Conservation (phyloP, 2,797 vertebrate genomes). For the Microtus agrestis region DNA sequence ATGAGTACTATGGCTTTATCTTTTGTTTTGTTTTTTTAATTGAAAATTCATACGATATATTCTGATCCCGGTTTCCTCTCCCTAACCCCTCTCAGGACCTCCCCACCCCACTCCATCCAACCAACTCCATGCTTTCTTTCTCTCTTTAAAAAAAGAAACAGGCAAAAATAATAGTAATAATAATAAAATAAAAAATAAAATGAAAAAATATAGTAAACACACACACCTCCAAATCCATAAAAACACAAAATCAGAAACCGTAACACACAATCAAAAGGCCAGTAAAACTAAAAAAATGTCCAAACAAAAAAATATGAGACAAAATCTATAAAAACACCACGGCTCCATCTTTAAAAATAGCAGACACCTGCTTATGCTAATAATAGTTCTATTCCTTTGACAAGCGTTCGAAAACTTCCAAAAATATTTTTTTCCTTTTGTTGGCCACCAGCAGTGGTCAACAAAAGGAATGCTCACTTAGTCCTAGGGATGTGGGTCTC, state of each 20-base stretch:
- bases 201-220: not conserved
- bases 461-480: not conserved
- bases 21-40: not conserved
- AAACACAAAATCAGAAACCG: not conserved
- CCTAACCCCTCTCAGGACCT: not conserved
- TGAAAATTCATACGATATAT: not conserved
- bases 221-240: not conserved
- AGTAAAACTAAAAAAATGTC: not conserved
- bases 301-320: not conserved
- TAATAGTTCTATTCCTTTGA: not conserved
- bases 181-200: not conserved
- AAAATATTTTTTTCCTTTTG: not conserved
- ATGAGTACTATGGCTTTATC: not conserved
- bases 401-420: conserved; percentile 4
- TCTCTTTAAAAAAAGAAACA: too few species aligned
- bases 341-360: not conserved
- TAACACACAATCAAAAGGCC: not conserved
- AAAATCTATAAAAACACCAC: not conserved
- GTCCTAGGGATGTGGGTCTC: not conserved
- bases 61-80: not conserved
- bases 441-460: not conserved
- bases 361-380: not conserved
- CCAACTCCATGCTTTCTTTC: not conserved
- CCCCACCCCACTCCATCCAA: too few species aligned
- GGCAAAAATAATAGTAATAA: not conserved